phyloP scores from a whole-genome alignment of 2,888 invertebrate species.

The Pyrrhosoma nymphula region DNA sequence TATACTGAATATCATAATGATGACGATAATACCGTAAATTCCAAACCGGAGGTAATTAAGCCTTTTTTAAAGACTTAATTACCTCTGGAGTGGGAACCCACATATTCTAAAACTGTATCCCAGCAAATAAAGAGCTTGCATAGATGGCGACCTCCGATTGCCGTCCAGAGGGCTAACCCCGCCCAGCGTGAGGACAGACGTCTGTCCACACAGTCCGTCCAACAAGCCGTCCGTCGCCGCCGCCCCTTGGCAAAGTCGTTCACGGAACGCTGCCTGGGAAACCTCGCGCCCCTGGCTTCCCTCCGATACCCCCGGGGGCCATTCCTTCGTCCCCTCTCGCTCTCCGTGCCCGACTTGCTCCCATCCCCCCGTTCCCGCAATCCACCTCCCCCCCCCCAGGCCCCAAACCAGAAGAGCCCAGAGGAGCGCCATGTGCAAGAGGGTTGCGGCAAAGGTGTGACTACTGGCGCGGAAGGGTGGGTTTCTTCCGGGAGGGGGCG shows the following conservation, averaged over 20 bases:
- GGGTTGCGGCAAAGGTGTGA: neutral
- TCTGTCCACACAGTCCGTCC: too few species aligned
- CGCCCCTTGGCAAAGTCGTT: neutral
- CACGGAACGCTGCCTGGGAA: constrained; percentile 31
- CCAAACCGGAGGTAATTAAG: too few species aligned
- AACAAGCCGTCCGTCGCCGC: neutral
- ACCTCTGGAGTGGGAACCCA: too few species aligned
- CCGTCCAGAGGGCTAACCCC: neutral
- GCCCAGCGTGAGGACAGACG: neutral
- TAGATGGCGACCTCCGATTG: neutral
- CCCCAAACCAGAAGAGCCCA: neutral
- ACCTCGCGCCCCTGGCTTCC: neutral
- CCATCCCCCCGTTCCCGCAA: neutral
- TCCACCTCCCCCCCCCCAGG: too few species aligned
- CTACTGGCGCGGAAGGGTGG: neutral
- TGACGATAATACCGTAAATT: too few species aligned
- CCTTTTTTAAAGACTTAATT: too few species aligned
- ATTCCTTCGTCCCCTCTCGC: too few species aligned
- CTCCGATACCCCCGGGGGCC: neutral
- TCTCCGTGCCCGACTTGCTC: neutral
- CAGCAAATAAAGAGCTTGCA: neutral
- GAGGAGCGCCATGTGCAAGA: neutral
- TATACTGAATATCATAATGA: too few species aligned
- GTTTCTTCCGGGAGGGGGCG: neutral
- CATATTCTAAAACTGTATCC: neutral